A percentile compares a stretch with the other conserved stretches of the same genome.
These are phyloP conservation scores for Anas georgica DNA, from an alignment of 2,797 vertebrate genomes.

Conservation along the genomic window DNA sequence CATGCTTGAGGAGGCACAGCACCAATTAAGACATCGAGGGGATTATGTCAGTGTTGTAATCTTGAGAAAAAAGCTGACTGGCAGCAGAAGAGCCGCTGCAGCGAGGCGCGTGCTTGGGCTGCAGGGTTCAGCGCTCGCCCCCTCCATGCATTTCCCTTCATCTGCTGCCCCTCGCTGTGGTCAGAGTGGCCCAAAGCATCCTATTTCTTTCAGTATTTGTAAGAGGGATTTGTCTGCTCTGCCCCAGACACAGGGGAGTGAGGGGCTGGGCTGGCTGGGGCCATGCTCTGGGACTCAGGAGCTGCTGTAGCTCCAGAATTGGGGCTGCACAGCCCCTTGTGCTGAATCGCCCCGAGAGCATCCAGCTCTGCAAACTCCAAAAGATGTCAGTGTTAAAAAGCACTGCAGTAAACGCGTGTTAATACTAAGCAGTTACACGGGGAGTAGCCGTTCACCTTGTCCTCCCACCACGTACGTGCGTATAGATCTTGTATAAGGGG, in stretches of 20 bases:
- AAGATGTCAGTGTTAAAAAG: not conserved
- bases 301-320: not conserved
- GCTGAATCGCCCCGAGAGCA: fast-evolving
- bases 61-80: fast-evolving
- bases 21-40: not conserved
- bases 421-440: not conserved
- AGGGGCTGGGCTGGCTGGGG: not conserved
- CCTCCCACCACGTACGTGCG: not conserved
- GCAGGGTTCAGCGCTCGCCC: not conserved
- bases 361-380: not conserved
- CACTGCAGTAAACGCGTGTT: not conserved
- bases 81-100: fast-evolving
- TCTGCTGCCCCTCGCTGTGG: not conserved
- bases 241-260: not conserved
- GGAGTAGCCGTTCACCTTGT: not conserved
- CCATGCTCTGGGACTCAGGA: not conserved
- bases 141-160: not conserved
- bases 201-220: not conserved
- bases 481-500: not conserved
- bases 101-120: not conserved
- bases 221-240: not conserved
- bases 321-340: not conserved
- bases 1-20: fast-evolving
- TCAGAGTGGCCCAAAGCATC: not conserved
- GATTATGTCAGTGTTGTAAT: not conserved